Evolutionary conservation across 1,140 invertebrate genomes (phyloP).

Genomic region (Copidosoma floridanum): DNA sequence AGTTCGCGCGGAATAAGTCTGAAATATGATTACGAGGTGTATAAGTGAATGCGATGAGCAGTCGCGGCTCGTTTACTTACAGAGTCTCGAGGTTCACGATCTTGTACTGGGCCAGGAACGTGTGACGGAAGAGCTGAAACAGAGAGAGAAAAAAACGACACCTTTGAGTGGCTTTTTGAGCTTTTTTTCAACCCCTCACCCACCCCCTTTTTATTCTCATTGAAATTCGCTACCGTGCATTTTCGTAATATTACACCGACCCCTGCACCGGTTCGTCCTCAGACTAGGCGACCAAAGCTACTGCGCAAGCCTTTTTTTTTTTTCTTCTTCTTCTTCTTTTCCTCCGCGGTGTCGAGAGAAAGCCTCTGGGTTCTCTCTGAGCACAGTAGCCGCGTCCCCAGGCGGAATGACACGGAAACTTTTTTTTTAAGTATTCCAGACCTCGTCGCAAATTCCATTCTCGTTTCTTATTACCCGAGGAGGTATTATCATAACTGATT

Average conservation of each 20-base stretch:
- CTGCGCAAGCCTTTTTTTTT: background rate
- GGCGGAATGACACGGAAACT: slow-evolving; percentile 5
- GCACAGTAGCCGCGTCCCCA: background rate
- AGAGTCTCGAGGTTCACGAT: slow-evolving; percentile 58
- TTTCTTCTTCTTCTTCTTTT: background rate
- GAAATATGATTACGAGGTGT: slow-evolving; percentile 49
- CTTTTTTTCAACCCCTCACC: too few relatives aligned
- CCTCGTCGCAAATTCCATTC: slow-evolving; percentile 2
- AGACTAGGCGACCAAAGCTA: background rate
- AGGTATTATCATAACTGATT: slow-evolving; percentile 4
- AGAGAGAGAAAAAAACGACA: slow-evolving; percentile 33
- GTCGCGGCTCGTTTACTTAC: slow-evolving; percentile 53
- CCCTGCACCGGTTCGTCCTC: background rate
- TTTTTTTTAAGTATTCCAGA: slow-evolving; percentile 13
- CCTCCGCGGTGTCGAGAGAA: too few relatives aligned
- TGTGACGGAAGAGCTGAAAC: slow-evolving; percentile 62
- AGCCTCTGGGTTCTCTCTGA: background rate
- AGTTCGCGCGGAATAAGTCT: slow-evolving; percentile 41
- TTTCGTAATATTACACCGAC: slow-evolving; percentile 4
- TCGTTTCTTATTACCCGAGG: background rate
- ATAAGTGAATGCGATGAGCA: slow-evolving; percentile 37
- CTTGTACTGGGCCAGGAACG: slow-evolving; percentile 59
- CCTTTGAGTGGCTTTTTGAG: too few relatives aligned
- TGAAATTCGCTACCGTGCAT: slow-evolving; percentile 14
- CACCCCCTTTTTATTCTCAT: slow-evolving; percentile 4